Percentiles rank a stretch among this genome's conserved stretches.
These are phyloP conservation scores for Acipenser ruthenus DNA, from an alignment of 2,797 vertebrate genomes.

Conservation along the genomic window DNA sequence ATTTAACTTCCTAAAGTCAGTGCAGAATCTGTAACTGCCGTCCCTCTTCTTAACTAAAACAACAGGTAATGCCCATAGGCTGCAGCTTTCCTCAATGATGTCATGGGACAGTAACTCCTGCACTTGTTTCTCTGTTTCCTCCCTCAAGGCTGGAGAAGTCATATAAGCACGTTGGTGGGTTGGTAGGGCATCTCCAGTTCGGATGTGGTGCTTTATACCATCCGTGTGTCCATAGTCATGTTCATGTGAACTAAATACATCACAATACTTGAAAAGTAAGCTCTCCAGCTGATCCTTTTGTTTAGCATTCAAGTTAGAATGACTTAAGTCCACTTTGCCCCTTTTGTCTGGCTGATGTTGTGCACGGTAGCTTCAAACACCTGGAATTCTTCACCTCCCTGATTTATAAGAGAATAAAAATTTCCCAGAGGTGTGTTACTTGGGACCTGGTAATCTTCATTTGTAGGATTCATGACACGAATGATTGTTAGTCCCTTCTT, in stretches of 20 bases:
- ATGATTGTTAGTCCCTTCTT: conserved; percentile 7
- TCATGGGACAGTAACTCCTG: too few species aligned
- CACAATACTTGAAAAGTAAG: neutral
- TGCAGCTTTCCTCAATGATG: too few species aligned
- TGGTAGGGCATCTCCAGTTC: too few species aligned
- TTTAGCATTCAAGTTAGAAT: neutral
- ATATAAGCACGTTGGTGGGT: too few species aligned
- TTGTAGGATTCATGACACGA: conserved; percentile 1
- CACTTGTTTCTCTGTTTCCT: too few species aligned
- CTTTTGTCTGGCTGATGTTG: neutral
- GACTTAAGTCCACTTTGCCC: conserved; percentile 3
- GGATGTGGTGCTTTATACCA: too few species aligned
- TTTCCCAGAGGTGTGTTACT: conserved; percentile 1
- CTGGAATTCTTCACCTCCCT: conserved; percentile 13
- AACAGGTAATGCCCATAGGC: too few species aligned
- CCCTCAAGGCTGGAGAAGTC: too few species aligned
- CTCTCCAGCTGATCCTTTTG: neutral
- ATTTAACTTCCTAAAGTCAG: too few species aligned
- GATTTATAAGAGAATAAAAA: conserved; percentile 8
- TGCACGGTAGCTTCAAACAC: conserved; percentile 2
- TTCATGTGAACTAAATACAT: neutral
- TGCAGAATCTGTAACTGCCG: too few species aligned
- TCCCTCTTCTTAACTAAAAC: too few species aligned
- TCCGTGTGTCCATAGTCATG: neutral
- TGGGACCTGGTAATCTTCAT: neutral